Evolutionary conservation across 2,797 vertebrate genomes (phyloP), one percentile per base, ranked within the genome.

Genomic region (Falco biarmicus): DNA sequence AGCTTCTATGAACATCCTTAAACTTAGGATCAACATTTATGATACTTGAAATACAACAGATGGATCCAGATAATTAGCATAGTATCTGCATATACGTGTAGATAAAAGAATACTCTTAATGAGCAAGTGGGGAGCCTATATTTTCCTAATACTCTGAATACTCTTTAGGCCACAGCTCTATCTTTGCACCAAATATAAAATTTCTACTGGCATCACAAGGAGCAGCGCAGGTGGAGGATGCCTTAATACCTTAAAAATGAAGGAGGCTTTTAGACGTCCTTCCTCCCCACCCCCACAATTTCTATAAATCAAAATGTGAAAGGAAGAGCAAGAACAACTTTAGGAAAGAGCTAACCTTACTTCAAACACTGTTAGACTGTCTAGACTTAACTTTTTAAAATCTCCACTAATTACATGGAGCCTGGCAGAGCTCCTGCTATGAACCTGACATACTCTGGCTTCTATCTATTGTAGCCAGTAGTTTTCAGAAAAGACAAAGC

Each of bases 61-160:
- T 98, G 98, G 97, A 70, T 76, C 80, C 92, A 96, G 83, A 93
- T 96, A 98, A 98, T 98, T 97, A 98, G 95, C 93, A 97, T 93
- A 90, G 41, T 91, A 97, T 98, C 97, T 97, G 90, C 96, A 97
- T 98, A 82, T 93, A 97, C 94, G 90, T 94, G 90, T 73, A 96
- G 90, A 96, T 90, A 92, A 80, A 87, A 95, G 53, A 94, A 92
- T 95, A 84, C 87, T 87, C 90, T 96, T 96, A 93, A 96, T 89
- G 92, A 96, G 93, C 73, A 96, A 70, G 65, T 6, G 3, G 28
- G 43, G 57, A 78, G 53, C 10, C 71, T 78, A 15, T 75, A 57
- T 80, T 90, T 95, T 83, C 71, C 79, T 68, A 17, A 57, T 48
- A 57, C 48, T 85, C 59, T 1, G 2, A 81, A 81, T 45, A 45